Conservation (phyloP, 2,113 vertebrate genomes). For the Orcinus orca region DNA sequence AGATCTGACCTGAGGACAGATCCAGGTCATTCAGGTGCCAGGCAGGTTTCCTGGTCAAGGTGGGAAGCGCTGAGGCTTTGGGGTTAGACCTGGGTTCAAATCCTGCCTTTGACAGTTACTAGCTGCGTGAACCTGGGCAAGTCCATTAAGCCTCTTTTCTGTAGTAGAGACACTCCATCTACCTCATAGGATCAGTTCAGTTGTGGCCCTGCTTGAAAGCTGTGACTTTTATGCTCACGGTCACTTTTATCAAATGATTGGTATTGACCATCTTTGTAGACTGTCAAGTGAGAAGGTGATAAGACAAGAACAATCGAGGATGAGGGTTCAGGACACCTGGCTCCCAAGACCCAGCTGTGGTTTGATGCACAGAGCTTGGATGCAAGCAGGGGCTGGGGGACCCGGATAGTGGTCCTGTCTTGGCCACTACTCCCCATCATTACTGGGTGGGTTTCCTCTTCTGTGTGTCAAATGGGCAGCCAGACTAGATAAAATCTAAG, state of each 20-base stretch:
- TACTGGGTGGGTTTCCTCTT: background rate
- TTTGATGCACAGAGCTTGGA: rapidly evolving
- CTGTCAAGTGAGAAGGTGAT: background rate
- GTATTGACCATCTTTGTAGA: background rate
- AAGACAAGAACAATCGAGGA: background rate
- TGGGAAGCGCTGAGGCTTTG: rapidly evolving
- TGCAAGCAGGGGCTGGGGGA: background rate
- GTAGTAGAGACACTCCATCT: rapidly evolving
- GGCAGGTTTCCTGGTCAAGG: background rate
- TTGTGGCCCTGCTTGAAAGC: background rate
- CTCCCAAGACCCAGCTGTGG: background rate
- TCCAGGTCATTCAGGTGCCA: background rate
- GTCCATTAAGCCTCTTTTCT: background rate
- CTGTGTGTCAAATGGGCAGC: rapidly evolving
- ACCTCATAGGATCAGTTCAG: background rate
- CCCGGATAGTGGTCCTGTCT: background rate
- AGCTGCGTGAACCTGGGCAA: rapidly evolving
- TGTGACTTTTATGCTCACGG: background rate
- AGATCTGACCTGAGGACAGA: background rate
- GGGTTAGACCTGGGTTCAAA: background rate
- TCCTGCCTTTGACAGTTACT: background rate
- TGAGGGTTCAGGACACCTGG: background rate
- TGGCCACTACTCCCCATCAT: rapidly evolving
- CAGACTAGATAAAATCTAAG: background rate
- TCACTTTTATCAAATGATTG: background rate